A percentile compares a stretch with the other conserved stretches of the same genome.
Evolutionary conservation across 2,797 vertebrate species (phyloP).

Genomic region (Crenichthys baileyi): DNA sequence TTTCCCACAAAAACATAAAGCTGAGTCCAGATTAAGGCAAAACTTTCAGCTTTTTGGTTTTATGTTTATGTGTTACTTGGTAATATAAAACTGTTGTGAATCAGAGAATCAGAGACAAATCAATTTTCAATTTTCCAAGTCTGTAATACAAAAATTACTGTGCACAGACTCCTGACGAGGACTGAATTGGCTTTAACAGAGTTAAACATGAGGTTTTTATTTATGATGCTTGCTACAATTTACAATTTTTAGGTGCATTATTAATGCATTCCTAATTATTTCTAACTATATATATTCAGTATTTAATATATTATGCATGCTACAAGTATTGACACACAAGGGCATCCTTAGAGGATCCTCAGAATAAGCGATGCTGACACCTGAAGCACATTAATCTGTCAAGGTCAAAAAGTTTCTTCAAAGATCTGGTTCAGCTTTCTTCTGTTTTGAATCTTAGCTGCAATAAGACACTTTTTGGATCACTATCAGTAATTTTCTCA

Average conservation of each 20-base stretch:
- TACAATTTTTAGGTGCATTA: neutral
- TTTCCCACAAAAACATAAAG: no score
- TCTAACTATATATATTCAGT: neutral
- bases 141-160: neutral
- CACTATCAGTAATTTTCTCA: constrained; percentile 15
- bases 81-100: no score
- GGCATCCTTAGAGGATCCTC: neutral
- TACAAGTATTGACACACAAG: neutral
- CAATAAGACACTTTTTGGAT: constrained; percentile 25
- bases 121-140: neutral
- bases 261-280: neutral
- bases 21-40: no score
- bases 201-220: neutral
- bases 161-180: no score
- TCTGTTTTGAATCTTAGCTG: constrained; percentile 22
- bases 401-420: neutral
- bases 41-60: no score
- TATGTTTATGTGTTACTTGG: no score
- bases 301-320: neutral
- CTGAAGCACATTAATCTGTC: neutral
- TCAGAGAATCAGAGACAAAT: no score
- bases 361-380: neutral
- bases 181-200: neutral
- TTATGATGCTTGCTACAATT: neutral
- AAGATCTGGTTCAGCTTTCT: constrained; percentile 2